Evolutionary conservation across 2,113 vertebrate species (phyloP).

Genomic region (Genyomyrus donnyi): DNA sequence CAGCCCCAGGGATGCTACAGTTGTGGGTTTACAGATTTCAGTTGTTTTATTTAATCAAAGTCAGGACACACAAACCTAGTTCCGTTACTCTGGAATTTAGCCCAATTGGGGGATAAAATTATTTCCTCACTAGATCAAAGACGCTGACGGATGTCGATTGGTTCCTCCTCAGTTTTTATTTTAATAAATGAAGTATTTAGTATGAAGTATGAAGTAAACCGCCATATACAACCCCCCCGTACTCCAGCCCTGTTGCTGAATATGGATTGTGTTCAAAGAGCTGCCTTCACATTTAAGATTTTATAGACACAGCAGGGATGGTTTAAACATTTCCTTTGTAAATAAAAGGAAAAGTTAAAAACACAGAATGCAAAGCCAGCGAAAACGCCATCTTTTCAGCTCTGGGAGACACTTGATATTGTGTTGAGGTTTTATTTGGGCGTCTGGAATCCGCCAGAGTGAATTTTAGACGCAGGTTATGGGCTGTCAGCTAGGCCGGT

Average conservation of each 20-base stretch:
- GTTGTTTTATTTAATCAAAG: conserved; percentile 8
- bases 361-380: neutral
- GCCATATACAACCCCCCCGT: neutral
- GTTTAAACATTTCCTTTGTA: neutral
- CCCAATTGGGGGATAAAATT: conserved; percentile 26
- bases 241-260: neutral
- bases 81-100: conserved; percentile 27
- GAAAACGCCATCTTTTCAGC: neutral
- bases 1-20: conserved; percentile 17
- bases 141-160: conserved; percentile 27
- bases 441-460: neutral
- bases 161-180: conserved; percentile 16
- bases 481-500: neutral
- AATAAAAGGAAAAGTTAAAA: conserved; percentile 2
- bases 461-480: neutral
- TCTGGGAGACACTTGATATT: neutral
- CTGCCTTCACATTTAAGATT: neutral
- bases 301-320: neutral
- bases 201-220: neutral
- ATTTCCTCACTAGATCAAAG: conserved; percentile 29
- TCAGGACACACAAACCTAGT: conserved; percentile 15
- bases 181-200: too few species aligned
- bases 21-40: conserved; percentile 28
- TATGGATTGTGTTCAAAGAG: neutral
- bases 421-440: neutral